These are phyloP conservation scores for Dicerorhinus sumatrensis DNA, from an alignment of 2,113 vertebrate species.

Conservation along the genomic window DNA sequence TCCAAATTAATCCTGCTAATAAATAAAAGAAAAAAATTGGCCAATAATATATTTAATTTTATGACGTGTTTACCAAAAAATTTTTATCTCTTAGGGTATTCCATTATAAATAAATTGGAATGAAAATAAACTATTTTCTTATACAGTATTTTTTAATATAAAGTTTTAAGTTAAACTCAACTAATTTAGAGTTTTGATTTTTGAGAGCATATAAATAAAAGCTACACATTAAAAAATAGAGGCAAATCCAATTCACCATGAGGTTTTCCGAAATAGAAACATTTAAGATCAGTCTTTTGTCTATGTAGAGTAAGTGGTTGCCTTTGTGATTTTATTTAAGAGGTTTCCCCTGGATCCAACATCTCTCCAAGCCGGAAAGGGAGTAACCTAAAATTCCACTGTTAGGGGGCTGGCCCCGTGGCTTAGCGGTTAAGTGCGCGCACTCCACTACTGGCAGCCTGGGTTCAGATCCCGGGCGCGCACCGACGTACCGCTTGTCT, in stretches of 20 bases:
- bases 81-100: neutral
- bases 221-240: neutral
- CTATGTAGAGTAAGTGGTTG: neutral
- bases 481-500: too few species aligned
- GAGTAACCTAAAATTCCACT: neutral
- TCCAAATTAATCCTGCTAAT: conserved; percentile 9
- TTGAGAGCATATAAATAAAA: conserved; percentile 12
- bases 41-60: neutral
- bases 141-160: neutral
- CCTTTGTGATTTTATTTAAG: neutral
- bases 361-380: neutral
- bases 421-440: too few species aligned
- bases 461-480: too few species aligned
- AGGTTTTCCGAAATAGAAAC: neutral
- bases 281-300: neutral
- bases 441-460: too few species aligned
- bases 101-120: neutral
- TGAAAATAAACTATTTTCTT: conserved; percentile 42
- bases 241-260: neutral
- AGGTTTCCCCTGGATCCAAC: neutral
- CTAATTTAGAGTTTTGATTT: neutral
- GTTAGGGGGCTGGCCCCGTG: neutral
- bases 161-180: neutral
- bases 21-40: neutral
- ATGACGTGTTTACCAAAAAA: neutral